These are phyloP conservation scores for Pangasianodon gigas DNA, from an alignment of 2,113 vertebrate species.

Conservation along the genomic window DNA sequence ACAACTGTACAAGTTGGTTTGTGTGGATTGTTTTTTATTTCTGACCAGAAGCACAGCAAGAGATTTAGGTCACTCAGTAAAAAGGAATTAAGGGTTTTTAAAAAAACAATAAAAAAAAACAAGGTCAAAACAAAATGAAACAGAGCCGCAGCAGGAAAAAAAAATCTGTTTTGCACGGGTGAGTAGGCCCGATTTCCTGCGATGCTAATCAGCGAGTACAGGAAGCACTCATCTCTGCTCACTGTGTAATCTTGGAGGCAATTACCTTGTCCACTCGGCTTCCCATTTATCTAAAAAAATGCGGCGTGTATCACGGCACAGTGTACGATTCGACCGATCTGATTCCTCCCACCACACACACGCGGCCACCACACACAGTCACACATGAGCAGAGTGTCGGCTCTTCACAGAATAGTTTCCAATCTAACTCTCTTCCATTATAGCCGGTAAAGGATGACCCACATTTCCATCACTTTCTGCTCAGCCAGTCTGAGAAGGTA, in stretches of 20 bases:
- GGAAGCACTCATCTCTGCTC: neutral
- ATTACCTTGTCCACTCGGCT: neutral
- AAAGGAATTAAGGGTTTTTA: neutral
- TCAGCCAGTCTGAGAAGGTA: slow-evolving; percentile 98
- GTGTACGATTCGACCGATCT: neutral
- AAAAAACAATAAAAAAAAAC: no score
- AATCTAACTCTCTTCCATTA: slow-evolving; percentile 72
- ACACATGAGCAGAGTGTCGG: slow-evolving; percentile 3
- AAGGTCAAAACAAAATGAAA: neutral
- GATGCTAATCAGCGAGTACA: neutral
- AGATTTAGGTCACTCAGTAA: neutral
- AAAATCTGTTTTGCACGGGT: neutral
- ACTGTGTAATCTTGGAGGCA: neutral
- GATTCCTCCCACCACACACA: neutral
- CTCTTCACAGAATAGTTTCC: slow-evolving; percentile 49
- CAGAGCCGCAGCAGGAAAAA: neutral
- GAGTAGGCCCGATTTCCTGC: neutral
- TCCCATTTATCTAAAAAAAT: neutral
- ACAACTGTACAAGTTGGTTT: no score
- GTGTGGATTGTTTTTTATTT: no score
- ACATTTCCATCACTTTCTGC: slow-evolving; percentile 96
- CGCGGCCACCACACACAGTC: neutral
- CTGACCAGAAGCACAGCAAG: neutral
- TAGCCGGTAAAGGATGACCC: slow-evolving; percentile 95
- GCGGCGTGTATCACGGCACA: neutral